phyloP scores from a whole-genome alignment of 2,888 invertebrate genomes.

The Sinhomidia bicolor region DNA sequence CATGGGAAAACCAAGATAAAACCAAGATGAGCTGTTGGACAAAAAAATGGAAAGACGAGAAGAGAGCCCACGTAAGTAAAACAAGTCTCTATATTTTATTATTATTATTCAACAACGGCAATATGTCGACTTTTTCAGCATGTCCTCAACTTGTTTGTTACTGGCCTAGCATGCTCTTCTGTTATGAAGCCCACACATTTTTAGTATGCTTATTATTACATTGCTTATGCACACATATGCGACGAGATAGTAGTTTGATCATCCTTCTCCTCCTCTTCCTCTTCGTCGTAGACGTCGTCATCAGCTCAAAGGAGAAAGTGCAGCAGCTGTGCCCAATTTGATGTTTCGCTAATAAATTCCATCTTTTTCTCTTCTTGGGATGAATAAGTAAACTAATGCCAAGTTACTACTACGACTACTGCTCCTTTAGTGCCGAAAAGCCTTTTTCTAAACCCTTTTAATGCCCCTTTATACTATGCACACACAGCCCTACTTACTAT shows the following conservation, averaged over 20 bases:
- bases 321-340: constrained; percentile 55
- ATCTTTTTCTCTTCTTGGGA: constrained; percentile 31
- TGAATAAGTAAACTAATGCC: constrained; percentile 33
- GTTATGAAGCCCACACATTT: constrained; percentile 5
- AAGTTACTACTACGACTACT: constrained; percentile 3
- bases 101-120: not conserved
- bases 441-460: constrained; percentile 33
- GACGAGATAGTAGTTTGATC: constrained; percentile 25
- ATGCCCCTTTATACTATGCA: constrained; percentile 41
- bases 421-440: not conserved
- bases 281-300: not conserved
- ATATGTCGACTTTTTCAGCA: not conserved
- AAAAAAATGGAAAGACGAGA: not conserved
- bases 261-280: not conserved
- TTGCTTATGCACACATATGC: not conserved
- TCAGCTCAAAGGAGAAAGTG: constrained; percentile 27
- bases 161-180: not conserved
- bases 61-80: not conserved
- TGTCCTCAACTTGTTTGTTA: constrained; percentile 28
- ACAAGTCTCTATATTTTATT: no score
- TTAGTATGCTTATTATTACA: constrained; percentile 1
- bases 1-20: not conserved
- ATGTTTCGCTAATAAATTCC: constrained; percentile 55
- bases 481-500: not conserved
- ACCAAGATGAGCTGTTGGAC: not conserved